Evolutionary conservation across 2,797 vertebrate genomes (phyloP), one percentile per base, ranked within the genome.

Genomic region (Coregonus suidteri): DNA sequence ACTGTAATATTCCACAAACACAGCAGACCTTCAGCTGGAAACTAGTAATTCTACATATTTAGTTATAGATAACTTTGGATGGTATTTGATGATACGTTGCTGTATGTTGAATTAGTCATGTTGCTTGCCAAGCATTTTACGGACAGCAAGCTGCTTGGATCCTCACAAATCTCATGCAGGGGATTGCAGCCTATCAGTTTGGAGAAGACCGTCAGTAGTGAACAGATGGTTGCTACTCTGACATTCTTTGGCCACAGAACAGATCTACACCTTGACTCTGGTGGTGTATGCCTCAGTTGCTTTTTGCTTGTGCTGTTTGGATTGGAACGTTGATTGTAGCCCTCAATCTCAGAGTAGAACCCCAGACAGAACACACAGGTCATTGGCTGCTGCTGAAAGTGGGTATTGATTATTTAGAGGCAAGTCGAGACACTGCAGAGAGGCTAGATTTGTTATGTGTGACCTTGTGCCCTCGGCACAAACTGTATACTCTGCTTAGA

Each of bases 391-490:
- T 47, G 16, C 34, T 47, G 68, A 35, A 37, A 70, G 68, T 37
- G 68, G 68, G 68, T 41, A 69, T 37, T 73, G 52, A 54, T 73
- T 73, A 73, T 73, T 73, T 73, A 15, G 25, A 73, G 30, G 71
- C 9, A 15, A 73, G 51, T 73, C 25, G 15, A 73, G 71, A 16
- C 71, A 31, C 14, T 6, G 52, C 13, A 35, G 51, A 72, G 41
- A 73, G 30, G 52, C 13, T 7, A 30, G 51, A 73, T 56, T 6
- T 34, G 71, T 54, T 56, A 7, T 54, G 51, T 31, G 14, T 73
- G 70, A 73, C 52, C 52, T 73, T 30, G 14, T 34, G 52, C 14
- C 51, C 51, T 18, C 30, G 6, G 14, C 25, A 30, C 25, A 54
- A 54, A 35, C n/a, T 53, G 5, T 54, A 35, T n/a, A 67, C 67